phyloP scores from a whole-genome alignment of 2,797 vertebrate genomes.

The Crenuchus spilurus region DNA sequence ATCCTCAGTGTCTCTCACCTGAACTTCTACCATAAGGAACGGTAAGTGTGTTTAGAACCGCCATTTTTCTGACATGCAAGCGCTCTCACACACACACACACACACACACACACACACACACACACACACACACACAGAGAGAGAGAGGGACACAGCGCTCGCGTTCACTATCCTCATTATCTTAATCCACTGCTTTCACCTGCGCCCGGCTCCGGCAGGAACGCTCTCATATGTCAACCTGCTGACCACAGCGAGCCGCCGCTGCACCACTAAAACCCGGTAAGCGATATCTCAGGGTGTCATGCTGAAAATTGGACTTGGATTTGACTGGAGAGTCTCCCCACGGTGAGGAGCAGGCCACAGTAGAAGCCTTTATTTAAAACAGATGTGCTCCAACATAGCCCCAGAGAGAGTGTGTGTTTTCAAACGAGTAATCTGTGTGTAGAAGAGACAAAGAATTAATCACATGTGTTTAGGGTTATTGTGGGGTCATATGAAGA shows the following conservation, averaged over 20 bases:
- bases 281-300: constrained; percentile 59
- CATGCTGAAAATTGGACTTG: constrained; percentile 61
- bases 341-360: constrained; percentile 41
- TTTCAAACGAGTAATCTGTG: constrained; percentile 52
- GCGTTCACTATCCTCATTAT: constrained; percentile 44
- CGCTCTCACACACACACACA: not conserved
- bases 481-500: constrained; percentile 42
- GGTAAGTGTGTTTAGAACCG: not conserved
- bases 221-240: constrained; percentile 61
- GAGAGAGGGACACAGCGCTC: constrained; percentile 25
- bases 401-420: constrained; percentile 47
- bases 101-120: not conserved
- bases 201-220: constrained; percentile 41
- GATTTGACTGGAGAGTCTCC: constrained; percentile 50
- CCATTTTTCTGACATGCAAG: not conserved
- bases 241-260: constrained; percentile 55
- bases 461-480: constrained; percentile 54
- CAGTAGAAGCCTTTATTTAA: constrained; percentile 56
- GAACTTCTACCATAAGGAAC: not conserved
- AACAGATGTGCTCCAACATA: constrained; percentile 54
- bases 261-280: constrained; percentile 48
- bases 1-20: too few relatives aligned
- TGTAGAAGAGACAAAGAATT: constrained; percentile 49
- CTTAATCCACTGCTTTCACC: constrained; percentile 56
- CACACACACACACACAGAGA: not conserved